Percentiles rank a stretch among this genome's conserved stretches.
phyloP scores from a whole-genome alignment of 2,888 invertebrate species.

The Drosophila emarginata region DNA sequence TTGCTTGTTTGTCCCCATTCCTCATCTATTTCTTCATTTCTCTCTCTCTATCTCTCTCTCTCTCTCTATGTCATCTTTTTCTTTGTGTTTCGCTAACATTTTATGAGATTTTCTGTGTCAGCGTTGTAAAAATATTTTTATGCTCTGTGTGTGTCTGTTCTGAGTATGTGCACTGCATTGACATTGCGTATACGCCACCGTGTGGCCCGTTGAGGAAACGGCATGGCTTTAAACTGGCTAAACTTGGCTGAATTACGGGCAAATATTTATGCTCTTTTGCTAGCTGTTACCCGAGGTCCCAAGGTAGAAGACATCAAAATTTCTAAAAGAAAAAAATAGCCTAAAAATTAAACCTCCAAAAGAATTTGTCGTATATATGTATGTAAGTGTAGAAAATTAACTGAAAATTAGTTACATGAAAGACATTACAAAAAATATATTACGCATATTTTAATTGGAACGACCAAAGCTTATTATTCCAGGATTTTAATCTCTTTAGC shows the following conservation, averaged over 20 bases:
- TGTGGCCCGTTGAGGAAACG: neutral
- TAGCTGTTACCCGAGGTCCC: neutral
- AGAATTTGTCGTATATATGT: neutral
- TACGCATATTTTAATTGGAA: no score
- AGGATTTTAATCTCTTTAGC: no score
- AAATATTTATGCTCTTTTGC: slow-evolving; percentile 1
- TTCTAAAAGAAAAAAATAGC: neutral
- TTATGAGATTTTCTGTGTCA: slow-evolving; percentile 9
- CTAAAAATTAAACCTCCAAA: neutral
- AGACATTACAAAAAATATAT: no score
- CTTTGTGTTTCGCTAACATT: neutral
- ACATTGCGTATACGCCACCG: neutral
- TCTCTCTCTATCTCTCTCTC: neutral
- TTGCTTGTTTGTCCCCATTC: slow-evolving; percentile 34
- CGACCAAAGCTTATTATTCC: no score
- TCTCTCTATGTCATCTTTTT: neutral
- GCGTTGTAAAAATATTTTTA: slow-evolving; percentile 13
- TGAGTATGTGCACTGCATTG: slow-evolving; percentile 1
- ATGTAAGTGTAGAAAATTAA: no score
- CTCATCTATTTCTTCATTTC: slow-evolving; percentile 14
- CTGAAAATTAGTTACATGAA: neutral
- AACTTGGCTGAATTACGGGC: slow-evolving; percentile 7
- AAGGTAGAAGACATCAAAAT: neutral
- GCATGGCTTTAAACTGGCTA: slow-evolving; percentile 1
- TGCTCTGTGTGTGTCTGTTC: neutral